Conservation (phyloP, 2,888 invertebrate genomes). For the Melolontha melolontha region DNA sequence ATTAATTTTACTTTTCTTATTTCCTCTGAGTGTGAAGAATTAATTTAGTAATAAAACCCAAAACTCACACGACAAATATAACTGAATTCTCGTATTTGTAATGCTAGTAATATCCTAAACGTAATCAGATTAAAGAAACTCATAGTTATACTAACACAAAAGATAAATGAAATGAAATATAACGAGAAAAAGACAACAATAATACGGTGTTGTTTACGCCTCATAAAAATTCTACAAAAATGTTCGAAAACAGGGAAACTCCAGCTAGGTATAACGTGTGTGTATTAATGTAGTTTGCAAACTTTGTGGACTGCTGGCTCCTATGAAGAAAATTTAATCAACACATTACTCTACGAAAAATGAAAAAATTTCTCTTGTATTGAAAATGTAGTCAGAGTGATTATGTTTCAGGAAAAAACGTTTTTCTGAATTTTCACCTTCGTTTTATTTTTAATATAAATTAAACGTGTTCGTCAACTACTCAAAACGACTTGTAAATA, state of each 20-base stretch:
- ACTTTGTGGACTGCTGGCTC: slow-evolving; percentile 8
- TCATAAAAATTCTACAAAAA: slow-evolving; percentile 18
- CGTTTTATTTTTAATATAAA: slow-evolving; percentile 2
- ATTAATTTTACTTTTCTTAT: slow-evolving; percentile 5
- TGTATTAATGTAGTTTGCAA: slow-evolving; percentile 27
- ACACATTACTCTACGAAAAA: slow-evolving; percentile 4
- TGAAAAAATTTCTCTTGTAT: neutral
- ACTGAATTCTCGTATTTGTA: slow-evolving; percentile 16
- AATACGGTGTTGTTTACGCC: slow-evolving; percentile 26
- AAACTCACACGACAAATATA: slow-evolving; percentile 3
- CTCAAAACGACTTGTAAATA: slow-evolving; percentile 7
- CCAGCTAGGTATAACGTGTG: slow-evolving; percentile 13
- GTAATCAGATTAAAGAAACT: slow-evolving; percentile 20
- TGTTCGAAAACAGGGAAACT: slow-evolving; percentile 6
- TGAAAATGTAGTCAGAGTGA: slow-evolving; percentile 13
- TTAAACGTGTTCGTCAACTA: slow-evolving; percentile 25
- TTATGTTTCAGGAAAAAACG: neutral
- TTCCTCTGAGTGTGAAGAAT: neutral
- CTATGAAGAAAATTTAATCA: slow-evolving; percentile 27
- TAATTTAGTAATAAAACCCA: slow-evolving; percentile 20
- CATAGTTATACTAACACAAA: slow-evolving; percentile 1
- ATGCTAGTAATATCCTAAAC: slow-evolving; percentile 11
- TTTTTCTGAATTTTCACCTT: slow-evolving; percentile 1
- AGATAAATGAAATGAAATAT: neutral
- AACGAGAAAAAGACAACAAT: neutral